These are phyloP conservation scores for Battus philenor DNA, from an alignment of 1,140 invertebrate species.

Conservation along the genomic window DNA sequence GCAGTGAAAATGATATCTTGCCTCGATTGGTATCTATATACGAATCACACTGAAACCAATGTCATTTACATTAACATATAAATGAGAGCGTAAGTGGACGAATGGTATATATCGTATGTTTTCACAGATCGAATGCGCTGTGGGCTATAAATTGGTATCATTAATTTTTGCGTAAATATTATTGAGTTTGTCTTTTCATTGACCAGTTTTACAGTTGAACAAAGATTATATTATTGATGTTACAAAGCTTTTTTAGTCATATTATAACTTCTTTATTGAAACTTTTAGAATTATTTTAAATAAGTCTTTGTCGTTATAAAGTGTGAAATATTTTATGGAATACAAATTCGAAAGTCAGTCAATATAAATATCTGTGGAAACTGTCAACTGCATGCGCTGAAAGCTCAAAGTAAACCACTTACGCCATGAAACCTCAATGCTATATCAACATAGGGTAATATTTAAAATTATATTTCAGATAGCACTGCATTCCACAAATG, in stretches of 20 bases:
- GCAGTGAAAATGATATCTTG: constrained; percentile 73
- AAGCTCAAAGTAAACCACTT: constrained; percentile 27
- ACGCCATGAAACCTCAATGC: constrained; percentile 57
- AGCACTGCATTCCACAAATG: constrained; percentile 59
- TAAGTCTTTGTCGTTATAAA: background rate
- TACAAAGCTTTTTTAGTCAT: too few relatives aligned
- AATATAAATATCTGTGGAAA: constrained; percentile 6
- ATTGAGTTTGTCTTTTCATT: too few relatives aligned
- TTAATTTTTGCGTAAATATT: constrained; percentile 18
- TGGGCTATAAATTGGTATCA: constrained; percentile 36
- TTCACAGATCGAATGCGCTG: constrained; percentile 33
- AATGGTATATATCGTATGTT: constrained; percentile 33
- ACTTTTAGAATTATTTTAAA: too few relatives aligned
- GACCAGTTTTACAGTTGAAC: too few relatives aligned
- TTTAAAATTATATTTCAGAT: constrained; percentile 66
- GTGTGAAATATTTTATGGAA: background rate
- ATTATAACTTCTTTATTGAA: too few relatives aligned
- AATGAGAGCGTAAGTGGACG: constrained; percentile 72
- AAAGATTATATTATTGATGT: too few relatives aligned
- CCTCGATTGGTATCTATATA: constrained; percentile 62
- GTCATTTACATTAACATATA: constrained; percentile 70
- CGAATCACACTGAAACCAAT: constrained; percentile 57
- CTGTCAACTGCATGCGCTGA: constrained; percentile 19
- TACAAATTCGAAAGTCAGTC: constrained; percentile 3
- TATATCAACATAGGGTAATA: constrained; percentile 59